phyloP scores from a whole-genome alignment of 2,888 invertebrate genomes.

The Himalopsyche japonica region DNA sequence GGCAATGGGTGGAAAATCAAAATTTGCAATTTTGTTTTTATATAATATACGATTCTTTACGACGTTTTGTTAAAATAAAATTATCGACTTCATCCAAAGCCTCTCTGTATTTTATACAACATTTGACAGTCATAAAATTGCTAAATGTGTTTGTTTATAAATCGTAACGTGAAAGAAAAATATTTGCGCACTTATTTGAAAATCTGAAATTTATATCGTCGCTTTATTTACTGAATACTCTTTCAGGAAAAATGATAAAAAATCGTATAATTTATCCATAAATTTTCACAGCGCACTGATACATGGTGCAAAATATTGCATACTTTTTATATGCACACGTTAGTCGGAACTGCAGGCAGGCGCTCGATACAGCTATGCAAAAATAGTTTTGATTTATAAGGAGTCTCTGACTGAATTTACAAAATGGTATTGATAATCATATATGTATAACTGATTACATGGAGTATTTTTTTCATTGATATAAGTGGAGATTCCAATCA shows the following conservation, averaged over 20 bases:
- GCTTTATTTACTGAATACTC: background rate
- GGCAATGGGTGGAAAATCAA: too few relatives aligned
- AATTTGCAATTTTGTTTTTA: too few relatives aligned
- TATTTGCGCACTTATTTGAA: background rate
- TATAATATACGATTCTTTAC: too few relatives aligned
- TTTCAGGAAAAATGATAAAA: background rate
- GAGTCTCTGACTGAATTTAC: background rate
- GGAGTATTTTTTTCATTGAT: too few relatives aligned
- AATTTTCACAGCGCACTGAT: background rate
- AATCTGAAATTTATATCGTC: background rate
- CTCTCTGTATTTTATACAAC: too few relatives aligned
- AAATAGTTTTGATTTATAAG: background rate
- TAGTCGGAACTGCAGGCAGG: background rate
- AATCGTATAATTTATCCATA: constrained; percentile 1
- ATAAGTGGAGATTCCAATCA: too few relatives aligned
- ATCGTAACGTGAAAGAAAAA: background rate
- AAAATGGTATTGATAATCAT: too few relatives aligned
- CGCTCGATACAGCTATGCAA: background rate
- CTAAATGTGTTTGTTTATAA: too few relatives aligned
- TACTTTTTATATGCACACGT: constrained; percentile 3
- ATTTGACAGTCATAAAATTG: too few relatives aligned
- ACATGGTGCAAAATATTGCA: background rate
- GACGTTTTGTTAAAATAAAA: too few relatives aligned
- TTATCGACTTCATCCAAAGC: too few relatives aligned
- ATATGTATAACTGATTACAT: too few relatives aligned